Conservation (phyloP, 2,113 vertebrate genomes). For the Tinamus guttatus region DNA sequence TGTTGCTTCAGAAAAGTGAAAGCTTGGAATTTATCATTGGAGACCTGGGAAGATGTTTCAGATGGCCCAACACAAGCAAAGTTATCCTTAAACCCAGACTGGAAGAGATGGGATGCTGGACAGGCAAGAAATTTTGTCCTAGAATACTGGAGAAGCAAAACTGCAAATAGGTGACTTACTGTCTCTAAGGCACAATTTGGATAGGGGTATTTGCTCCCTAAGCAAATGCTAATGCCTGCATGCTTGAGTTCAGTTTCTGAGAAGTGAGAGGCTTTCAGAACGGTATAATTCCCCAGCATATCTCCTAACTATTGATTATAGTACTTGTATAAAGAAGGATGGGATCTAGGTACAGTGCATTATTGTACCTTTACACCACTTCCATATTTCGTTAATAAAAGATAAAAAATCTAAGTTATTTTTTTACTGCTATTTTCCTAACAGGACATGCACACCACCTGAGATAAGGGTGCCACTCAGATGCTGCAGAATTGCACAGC, state of each 20-base stretch:
- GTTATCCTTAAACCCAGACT: background rate
- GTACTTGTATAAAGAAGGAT: background rate
- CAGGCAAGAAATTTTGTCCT: background rate
- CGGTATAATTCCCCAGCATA: background rate
- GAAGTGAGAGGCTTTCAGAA: background rate
- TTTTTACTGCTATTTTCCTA: background rate
- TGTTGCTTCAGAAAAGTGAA: background rate
- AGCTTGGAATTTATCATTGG: background rate
- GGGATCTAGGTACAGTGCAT: background rate
- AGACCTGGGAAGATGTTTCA: background rate
- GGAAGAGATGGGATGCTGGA: background rate
- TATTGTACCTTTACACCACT: background rate
- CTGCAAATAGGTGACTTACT: background rate
- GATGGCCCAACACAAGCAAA: background rate
- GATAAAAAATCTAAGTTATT: background rate
- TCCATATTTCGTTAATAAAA: background rate
- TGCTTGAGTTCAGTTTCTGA: background rate
- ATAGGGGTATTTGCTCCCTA: background rate
- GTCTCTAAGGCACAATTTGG: background rate
- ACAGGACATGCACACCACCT: accelerated
- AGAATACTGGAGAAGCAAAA: background rate
- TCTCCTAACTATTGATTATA: background rate
- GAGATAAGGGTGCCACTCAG: background rate
- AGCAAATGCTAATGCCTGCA: background rate
- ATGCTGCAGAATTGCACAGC: background rate